phyloP scores from a whole-genome alignment of 2,113 vertebrate species.

The Triplophysa tibetana region DNA sequence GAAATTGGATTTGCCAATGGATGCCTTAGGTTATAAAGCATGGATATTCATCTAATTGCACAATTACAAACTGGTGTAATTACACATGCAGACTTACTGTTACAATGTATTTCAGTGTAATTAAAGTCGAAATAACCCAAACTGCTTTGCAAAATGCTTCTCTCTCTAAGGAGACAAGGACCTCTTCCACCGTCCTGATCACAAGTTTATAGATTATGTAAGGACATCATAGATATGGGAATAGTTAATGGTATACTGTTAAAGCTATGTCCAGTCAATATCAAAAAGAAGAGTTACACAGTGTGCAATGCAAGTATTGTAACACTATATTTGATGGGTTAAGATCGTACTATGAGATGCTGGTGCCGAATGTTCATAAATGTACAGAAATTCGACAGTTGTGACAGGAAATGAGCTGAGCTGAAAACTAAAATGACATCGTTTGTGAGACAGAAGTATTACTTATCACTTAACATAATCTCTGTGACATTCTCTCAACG shows the following conservation, averaged over 20 bases:
- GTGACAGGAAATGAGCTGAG: background rate
- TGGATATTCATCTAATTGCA: constrained; percentile 81
- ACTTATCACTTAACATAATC: constrained; percentile 16
- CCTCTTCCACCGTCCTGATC: background rate
- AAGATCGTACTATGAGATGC: background rate
- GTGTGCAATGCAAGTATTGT: background rate
- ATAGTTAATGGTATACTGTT: background rate
- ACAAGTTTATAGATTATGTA: background rate
- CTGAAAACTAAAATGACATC: constrained; percentile 6
- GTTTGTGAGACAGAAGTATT: background rate
- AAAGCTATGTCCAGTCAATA: background rate
- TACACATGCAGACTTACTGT: constrained; percentile 77
- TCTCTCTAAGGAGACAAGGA: background rate
- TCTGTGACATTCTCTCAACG: constrained; percentile 20
- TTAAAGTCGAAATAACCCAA: constrained; percentile 73
- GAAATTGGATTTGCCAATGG: constrained; percentile 80
- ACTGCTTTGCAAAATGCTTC: constrained; percentile 37
- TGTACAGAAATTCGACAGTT: background rate
- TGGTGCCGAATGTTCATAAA: background rate
- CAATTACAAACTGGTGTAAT: constrained; percentile 76
- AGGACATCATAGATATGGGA: no score
- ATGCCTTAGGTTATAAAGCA: constrained; percentile 80
- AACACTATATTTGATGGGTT: background rate
- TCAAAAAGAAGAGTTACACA: background rate
- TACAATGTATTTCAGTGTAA: constrained; percentile 79